Conservation (phyloP, 2,888 invertebrate genomes). For the Melanophora roralis region DNA sequence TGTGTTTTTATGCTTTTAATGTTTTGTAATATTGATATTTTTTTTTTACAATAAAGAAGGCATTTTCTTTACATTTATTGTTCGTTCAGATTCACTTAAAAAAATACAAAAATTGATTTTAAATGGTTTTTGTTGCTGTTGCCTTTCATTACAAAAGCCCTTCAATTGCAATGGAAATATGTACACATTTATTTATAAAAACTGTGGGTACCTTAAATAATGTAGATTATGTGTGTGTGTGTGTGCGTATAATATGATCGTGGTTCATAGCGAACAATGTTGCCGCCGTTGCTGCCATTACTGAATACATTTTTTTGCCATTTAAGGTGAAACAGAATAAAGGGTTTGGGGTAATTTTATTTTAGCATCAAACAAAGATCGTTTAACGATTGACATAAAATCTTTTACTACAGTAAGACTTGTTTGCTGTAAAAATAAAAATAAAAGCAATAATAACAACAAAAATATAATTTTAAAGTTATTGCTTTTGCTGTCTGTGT, state of each 20-base stretch:
- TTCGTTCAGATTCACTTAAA: slow-evolving; percentile 3
- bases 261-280: neutral
- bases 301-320: no score
- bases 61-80: neutral
- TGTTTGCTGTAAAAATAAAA: no score
- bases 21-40: neutral
- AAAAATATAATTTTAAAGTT: no score
- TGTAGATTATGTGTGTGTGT: neutral
- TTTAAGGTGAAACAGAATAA: no score
- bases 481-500: no score
- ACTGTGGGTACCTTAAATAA: neutral
- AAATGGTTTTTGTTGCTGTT: slow-evolving; percentile 14
- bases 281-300: no score
- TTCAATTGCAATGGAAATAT: slow-evolving; percentile 28
- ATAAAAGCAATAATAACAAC: no score
- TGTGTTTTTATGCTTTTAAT: neutral
- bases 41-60: neutral
- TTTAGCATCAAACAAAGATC: no score
- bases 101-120: slow-evolving; percentile 22
- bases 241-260: neutral
- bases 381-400: no score
- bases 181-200: neutral
- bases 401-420: no score
- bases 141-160: slow-evolving; percentile 5
- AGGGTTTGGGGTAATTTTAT: no score